Base-by-base conservation (phyloP, 2,797 vertebrate species). In the Euthynnus affinis region DNA sequence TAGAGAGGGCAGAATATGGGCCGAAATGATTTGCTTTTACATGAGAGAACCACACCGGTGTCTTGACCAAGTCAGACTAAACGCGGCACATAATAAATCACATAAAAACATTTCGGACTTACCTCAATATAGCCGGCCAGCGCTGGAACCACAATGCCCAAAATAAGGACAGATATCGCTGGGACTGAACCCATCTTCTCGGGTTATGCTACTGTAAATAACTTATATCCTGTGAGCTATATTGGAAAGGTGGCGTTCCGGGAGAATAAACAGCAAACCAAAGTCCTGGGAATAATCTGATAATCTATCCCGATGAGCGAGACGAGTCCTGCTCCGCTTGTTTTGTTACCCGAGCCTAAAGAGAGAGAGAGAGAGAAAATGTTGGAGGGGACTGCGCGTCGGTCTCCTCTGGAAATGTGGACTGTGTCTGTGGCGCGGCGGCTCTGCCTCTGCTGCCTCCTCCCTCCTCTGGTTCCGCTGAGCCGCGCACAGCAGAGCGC, bases 91-190 rank as follows among this genome's bases (percentile, higher is more conserved):
- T 14, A 71, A 60, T 57, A 29, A 73, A 84, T 34, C 44, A 32
- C 63, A 15, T 40, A 14, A 51, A 51, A 42, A 37, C 29, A 57
- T 32, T 63, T 78, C 59, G 49, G 68, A 46, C 3, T 29, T 52
- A 98, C 98, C 97, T 99, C 98, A 55, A 98, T 96, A 53, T 98
- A 98, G 5, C 96, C 96, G 48, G 96, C 95, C 76, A 98, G 84
- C 12, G 91, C 88, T 25, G 97, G 97, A 40, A 95, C 96, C 49
- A 96, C 91, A 7, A 97, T 91, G 79, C 90, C 96, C 85, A 97
- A 74, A 58, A 98, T 69, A 6, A 97, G 83, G 74, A 96, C 85
- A 7, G 94, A 70, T 37, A 96, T 91, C 27, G 95, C 95, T 40
- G 93, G 91, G 85, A 94, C 25, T 1, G 78, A 90, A 6, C 90